Evolutionary conservation across 2,113 vertebrate species (phyloP), one percentile per base, ranked within the genome.

Genomic region (Oceanites oceanicus): DNA sequence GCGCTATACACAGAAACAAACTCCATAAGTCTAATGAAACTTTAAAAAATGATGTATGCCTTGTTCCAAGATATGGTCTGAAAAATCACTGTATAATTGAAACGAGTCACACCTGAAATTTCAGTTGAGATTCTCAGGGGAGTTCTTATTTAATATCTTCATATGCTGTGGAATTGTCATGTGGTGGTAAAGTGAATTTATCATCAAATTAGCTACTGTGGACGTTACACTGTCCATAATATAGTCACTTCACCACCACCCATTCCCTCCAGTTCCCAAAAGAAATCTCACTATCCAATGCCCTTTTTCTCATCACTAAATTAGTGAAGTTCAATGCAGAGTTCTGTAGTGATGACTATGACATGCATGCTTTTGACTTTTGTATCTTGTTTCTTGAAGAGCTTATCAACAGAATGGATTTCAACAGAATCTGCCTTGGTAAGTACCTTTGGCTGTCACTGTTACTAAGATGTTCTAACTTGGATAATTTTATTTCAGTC

Each of bases 361-460:
- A 77, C 66, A 78, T 45, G 15, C 9, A 11, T 16, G 21, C 15
- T 77, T 84, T 92, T 83, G 70, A 44, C 50, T 77, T 66, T 2
- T 6, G 18, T n/a, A 16, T 40, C 70, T 86, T 70, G 13, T 59
- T 95, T 80, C 61, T 76, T 25, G 38, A 85, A 38, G 50, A 86
- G 27, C 47, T 47, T 50, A 6, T 40, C 62, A 56, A 6, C 63
- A 42, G 58, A 63, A 19, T 13, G 68, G n/a, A 14, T 92, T 91
- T 87, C 44, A 50, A 27, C 42, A 53, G 26, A 86, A 45, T 14
- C 40, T 87, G 15, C 44, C n/a, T 65, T 27, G n/a, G 36, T 74
- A 62, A 86, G 66, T 82, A 87, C 11, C 19, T 95, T 83, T 84
- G 40, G 26, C 74, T 95, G 90, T 78, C 86, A n/a, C 19, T 80